phyloP scores from a whole-genome alignment of 2,113 vertebrate species.

The Pollimyrus isidori region DNA sequence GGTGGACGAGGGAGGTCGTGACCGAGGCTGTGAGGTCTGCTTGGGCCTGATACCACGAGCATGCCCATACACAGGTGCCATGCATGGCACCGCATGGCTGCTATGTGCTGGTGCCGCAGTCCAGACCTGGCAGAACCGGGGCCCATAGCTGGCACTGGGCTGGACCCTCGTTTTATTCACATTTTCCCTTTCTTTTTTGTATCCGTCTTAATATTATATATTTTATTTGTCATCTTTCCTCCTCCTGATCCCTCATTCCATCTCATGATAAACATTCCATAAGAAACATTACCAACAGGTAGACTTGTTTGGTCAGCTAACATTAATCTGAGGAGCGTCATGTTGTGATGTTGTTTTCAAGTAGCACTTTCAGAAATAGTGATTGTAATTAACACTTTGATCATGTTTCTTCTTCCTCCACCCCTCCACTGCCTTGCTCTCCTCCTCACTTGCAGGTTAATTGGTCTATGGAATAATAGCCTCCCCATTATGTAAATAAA shows the following conservation, averaged over 20 bases:
- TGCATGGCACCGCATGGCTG: not conserved
- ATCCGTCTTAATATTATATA: not conserved
- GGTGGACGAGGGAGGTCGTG: not conserved
- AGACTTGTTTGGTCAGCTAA: not conserved
- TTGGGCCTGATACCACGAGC: not conserved
- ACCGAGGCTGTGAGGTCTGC: not conserved
- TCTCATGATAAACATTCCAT: not conserved
- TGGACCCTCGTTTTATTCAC: not conserved
- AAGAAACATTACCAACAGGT: not conserved
- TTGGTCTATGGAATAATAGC: slow-evolving; percentile 40
- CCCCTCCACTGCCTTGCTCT: not conserved
- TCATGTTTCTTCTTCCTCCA: slow-evolving; percentile 28
- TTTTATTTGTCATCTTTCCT: not conserved
- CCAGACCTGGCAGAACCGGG: not conserved
- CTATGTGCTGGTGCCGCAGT: not conserved
- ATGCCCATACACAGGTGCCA: slow-evolving; percentile 14
- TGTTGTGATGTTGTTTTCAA: not conserved
- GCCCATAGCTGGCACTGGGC: not conserved
- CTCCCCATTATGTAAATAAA: slow-evolving; percentile 39
- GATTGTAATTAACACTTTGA: slow-evolving; percentile 30
- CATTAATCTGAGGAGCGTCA: not conserved
- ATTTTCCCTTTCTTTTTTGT: not conserved
- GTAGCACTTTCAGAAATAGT: not conserved
- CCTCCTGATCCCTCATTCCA: not conserved
- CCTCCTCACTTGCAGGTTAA: slow-evolving; percentile 27